phyloP scores from a whole-genome alignment of 2,888 invertebrate species.

The Pseudoips prasinana region DNA sequence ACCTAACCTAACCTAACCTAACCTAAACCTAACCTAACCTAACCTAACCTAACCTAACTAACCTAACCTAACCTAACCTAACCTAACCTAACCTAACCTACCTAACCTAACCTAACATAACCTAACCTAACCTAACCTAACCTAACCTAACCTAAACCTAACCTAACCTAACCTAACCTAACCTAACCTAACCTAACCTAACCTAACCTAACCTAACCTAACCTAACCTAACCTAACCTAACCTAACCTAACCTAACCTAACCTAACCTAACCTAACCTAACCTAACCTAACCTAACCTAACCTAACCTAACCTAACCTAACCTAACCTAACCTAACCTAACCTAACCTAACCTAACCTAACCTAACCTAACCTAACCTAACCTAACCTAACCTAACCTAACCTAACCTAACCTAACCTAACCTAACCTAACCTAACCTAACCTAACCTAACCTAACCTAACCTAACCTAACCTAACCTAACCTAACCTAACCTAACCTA shows the following conservation, averaged over 20 bases:
- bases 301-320: slow-evolving; percentile 7
- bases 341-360: slow-evolving; percentile 6
- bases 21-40: slow-evolving; percentile 6
- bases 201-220: slow-evolving; percentile 8
- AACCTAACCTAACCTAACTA: slow-evolving; percentile 8
- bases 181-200: slow-evolving; percentile 14
- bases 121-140: slow-evolving; percentile 14
- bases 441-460: slow-evolving; percentile 12
- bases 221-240: slow-evolving; percentile 16
- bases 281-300: slow-evolving; percentile 15
- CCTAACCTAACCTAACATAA: slow-evolving; percentile 5
- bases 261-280: slow-evolving; percentile 15
- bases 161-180: slow-evolving; percentile 13
- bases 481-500: slow-evolving; percentile 17
- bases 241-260: slow-evolving; percentile 16
- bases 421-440: slow-evolving; percentile 12
- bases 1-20: no score
- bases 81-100: no score
- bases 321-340: slow-evolving; percentile 8
- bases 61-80: slow-evolving; percentile 8
- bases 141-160: slow-evolving; percentile 16
- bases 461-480: slow-evolving; percentile 15
- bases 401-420: slow-evolving; percentile 14
- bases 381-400: slow-evolving; percentile 16
- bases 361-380: slow-evolving; percentile 9